A percentile compares a stretch with the other conserved stretches of the same genome.
Conservation (phyloP, 1,140 invertebrate species). For the Trichoplusia ni region DNA sequence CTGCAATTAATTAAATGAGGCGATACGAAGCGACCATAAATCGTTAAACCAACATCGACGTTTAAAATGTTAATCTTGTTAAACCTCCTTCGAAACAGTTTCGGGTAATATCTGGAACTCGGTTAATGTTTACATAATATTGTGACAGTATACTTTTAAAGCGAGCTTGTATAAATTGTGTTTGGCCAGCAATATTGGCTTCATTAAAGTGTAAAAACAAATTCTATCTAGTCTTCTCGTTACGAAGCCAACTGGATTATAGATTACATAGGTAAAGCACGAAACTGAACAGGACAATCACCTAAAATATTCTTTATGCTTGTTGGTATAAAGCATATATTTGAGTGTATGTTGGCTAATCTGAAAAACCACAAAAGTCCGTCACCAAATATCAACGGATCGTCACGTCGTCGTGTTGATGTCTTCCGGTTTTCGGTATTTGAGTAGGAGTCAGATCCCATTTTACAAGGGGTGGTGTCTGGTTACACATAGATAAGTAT, state of each 20-base stretch:
- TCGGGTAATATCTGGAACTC: background rate
- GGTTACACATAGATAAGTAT: background rate
- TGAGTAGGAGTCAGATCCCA: background rate
- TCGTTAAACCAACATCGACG: no score
- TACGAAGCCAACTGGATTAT: slow-evolving; percentile 5
- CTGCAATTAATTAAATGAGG: no score
- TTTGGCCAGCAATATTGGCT: slow-evolving; percentile 15
- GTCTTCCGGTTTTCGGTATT: slow-evolving; percentile 20
- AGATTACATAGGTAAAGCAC: slow-evolving; percentile 17
- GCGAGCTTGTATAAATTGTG: slow-evolving; percentile 4
- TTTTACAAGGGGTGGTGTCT: background rate
- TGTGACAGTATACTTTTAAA: background rate
- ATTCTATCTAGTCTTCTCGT: slow-evolving; percentile 14
- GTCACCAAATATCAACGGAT: background rate
- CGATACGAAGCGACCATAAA: no score
- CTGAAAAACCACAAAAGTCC: background rate
- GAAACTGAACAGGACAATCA: background rate
- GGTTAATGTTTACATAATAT: background rate
- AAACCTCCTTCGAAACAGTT: background rate
- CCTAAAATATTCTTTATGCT: background rate
- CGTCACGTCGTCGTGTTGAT: slow-evolving; percentile 21
- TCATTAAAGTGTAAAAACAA: slow-evolving; percentile 26
- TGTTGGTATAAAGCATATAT: background rate
- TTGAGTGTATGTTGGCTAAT: background rate
- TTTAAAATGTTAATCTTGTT: background rate